These are phyloP conservation scores for Neelides sp. DNA, from an alignment of 1,140 invertebrate species.

Conservation along the genomic window DNA sequence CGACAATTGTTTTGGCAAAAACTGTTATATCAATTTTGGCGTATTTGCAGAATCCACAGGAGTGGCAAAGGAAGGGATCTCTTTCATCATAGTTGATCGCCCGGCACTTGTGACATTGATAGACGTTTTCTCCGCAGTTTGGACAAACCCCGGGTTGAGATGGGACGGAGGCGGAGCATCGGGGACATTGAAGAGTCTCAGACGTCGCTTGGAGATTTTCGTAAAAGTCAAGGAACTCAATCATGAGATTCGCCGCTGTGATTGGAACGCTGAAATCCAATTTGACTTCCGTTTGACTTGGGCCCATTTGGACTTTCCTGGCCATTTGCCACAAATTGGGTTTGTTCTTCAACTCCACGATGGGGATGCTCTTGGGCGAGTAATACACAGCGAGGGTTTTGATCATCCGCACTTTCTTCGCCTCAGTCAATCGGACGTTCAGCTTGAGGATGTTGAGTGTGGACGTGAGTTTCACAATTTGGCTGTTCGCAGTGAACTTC, in stretches of 20 bases:
- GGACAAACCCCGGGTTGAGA: slow-evolving; percentile 94
- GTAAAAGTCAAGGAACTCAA: slow-evolving; percentile 96
- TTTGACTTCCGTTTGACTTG: slow-evolving; percentile 88
- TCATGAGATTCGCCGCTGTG: slow-evolving; percentile 96
- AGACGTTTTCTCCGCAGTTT: slow-evolving; percentile 97
- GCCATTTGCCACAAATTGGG: slow-evolving; percentile 92
- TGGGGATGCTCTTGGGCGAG: slow-evolving; percentile 88
- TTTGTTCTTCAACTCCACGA: slow-evolving; percentile 93
- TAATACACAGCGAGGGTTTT: slow-evolving; percentile 91
- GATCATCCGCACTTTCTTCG: slow-evolving; percentile 96
- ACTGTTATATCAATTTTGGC: slow-evolving; percentile 84
- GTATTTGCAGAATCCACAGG: slow-evolving; percentile 98
- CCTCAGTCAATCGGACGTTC: slow-evolving; percentile 78
- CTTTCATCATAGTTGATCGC: slow-evolving; percentile 99
- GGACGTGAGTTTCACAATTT: slow-evolving; percentile 89
- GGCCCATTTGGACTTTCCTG: slow-evolving; percentile 72
- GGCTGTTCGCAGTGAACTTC: slow-evolving; percentile 93
- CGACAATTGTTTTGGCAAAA: slow-evolving; percentile 26
- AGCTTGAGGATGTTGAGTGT: slow-evolving; percentile 92
- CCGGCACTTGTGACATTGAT: slow-evolving; percentile 93
- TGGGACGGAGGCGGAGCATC: slow-evolving; percentile 88
- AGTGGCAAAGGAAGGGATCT: slow-evolving; percentile 95
- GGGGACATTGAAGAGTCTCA: slow-evolving; percentile 88
- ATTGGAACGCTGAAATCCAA: slow-evolving; percentile 93
- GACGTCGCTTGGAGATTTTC: slow-evolving; percentile 71